These are phyloP conservation scores for Lasius fuliginosus DNA, from an alignment of 2,888 invertebrate species.

Conservation along the genomic window DNA sequence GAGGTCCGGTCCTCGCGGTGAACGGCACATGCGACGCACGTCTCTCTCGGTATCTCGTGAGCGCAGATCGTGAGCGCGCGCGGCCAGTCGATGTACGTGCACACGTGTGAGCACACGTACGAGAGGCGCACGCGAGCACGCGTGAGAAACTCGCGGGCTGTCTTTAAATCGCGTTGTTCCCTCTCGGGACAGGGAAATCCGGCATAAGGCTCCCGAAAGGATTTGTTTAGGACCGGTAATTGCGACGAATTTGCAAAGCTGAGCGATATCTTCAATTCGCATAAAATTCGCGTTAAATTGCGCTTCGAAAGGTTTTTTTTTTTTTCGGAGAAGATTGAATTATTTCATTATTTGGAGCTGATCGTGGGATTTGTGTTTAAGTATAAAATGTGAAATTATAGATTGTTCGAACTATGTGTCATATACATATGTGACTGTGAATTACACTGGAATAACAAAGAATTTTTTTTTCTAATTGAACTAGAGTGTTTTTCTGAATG, in stretches of 20 bases:
- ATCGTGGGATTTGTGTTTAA: slow-evolving; percentile 24
- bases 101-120: slow-evolving; percentile 74
- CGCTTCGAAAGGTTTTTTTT: not conserved
- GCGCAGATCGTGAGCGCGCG: slow-evolving; percentile 43
- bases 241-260: slow-evolving; percentile 7
- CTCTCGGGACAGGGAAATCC: not conserved
- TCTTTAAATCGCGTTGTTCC: slow-evolving; percentile 40
- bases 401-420: not conserved
- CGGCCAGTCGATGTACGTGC: slow-evolving; percentile 74
- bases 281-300: not conserved
- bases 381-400: not conserved
- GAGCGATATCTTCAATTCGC: not conserved
- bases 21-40: slow-evolving; percentile 77
- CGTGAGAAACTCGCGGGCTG: slow-evolving; percentile 60
- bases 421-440: slow-evolving; percentile 1
- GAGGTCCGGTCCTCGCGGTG: slow-evolving; percentile 58
- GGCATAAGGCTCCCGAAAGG: not conserved
- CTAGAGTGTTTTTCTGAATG: not conserved
- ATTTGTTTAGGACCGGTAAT: not conserved
- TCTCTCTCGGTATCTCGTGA: slow-evolving; percentile 51
- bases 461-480: not conserved
- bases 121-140: slow-evolving; percentile 38
- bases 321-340: not conserved
- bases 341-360: not conserved
- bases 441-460: not conserved